phyloP scores from a whole-genome alignment of 2,113 vertebrate species.

The Eretmodus cyanostictus region DNA sequence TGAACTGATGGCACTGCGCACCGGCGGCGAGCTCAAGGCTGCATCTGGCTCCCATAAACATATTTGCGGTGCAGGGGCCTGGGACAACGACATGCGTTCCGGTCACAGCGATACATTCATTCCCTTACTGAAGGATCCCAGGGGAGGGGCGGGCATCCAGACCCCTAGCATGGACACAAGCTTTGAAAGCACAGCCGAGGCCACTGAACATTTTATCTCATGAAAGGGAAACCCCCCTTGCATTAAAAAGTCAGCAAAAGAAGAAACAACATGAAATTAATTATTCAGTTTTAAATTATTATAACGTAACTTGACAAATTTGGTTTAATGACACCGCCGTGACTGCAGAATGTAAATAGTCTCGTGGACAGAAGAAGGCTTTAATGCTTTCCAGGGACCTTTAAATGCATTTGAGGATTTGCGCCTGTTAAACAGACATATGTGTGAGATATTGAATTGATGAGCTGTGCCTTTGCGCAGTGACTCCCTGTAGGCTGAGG shows the following conservation, averaged over 20 bases:
- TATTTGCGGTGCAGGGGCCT: conserved; percentile 41
- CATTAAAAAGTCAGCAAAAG: background rate
- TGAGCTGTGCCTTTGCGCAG: conserved; percentile 18
- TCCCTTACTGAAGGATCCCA: conserved; percentile 77
- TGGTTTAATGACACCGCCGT: background rate
- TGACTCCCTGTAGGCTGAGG: background rate
- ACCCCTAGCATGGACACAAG: conserved; percentile 43
- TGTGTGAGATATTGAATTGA: conserved; percentile 19
- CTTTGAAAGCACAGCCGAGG: conserved; percentile 48
- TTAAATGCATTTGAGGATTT: background rate
- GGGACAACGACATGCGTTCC: conserved; percentile 62
- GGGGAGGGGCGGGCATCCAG: conserved; percentile 72
- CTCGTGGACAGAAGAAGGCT: background rate
- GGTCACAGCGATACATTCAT: conserved; percentile 83
- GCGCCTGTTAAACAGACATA: background rate
- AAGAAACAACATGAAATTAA: background rate
- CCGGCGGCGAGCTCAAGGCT: conserved; percentile 32
- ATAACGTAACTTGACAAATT: background rate
- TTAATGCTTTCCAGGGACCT: background rate
- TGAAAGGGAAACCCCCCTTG: background rate
- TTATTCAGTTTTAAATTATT: background rate
- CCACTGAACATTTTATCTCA: conserved; percentile 28
- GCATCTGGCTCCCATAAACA: background rate
- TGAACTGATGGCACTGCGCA: conserved; percentile 89
- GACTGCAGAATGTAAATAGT: conserved; percentile 28